Evolutionary conservation across 1,140 invertebrate genomes (phyloP).

Genomic region (Ylistrum balloti): DNA sequence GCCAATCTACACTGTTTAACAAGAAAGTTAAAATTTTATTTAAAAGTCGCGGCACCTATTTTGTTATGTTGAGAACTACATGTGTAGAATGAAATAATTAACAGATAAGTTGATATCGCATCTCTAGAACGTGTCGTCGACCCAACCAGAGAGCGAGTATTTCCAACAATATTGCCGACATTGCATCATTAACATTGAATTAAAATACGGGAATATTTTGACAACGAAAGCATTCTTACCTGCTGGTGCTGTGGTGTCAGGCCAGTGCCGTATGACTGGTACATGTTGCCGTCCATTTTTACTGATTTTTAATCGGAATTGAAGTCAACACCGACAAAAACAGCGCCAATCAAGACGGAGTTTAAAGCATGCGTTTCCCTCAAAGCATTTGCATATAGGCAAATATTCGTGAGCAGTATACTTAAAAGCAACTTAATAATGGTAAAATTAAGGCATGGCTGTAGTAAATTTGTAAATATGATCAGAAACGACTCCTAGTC

Average conservation of each 20-base stretch:
- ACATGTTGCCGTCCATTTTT: background rate
- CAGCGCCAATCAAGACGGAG: background rate
- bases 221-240: constrained; percentile 44
- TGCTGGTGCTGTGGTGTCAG: constrained; percentile 72
- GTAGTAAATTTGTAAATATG: background rate
- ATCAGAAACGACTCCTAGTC: too few species aligned
- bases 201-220: too few species aligned
- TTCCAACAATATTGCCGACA: background rate
- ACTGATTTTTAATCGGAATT: background rate
- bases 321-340: background rate
- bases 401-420: background rate
- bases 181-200: background rate
- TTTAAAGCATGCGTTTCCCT: background rate
- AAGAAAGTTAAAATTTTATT: too few species aligned
- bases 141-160: too few species aligned
- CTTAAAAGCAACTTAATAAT: background rate
- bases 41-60: too few species aligned
- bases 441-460: background rate
- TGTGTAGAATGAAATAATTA: too few species aligned
- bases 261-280: constrained; percentile 69
- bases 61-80: too few species aligned
- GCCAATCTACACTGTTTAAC: too few species aligned
- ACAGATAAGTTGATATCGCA: too few species aligned
- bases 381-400: background rate
- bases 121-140: too few species aligned